Conservation (phyloP, 2,797 vertebrate genomes). For the Melanotaenia nigrans region DNA sequence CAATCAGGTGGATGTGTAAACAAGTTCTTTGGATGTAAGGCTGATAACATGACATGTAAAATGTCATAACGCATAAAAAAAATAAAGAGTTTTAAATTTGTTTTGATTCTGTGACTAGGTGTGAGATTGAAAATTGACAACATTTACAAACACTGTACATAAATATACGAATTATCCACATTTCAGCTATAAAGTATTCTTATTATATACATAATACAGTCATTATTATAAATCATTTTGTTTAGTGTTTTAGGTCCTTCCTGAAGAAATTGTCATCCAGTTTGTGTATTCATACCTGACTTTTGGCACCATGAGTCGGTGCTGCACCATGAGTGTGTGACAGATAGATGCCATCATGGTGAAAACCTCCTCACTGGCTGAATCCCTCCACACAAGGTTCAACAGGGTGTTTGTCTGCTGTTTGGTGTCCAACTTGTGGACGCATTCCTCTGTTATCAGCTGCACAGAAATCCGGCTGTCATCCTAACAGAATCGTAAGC, state of each 20-base stretch:
- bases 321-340: conserved; percentile 98
- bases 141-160: neutral
- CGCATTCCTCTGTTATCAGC: conserved; percentile 92
- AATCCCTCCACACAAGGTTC: conserved; percentile 96
- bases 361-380: conserved; percentile 95
- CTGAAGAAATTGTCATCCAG: neutral
- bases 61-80: conserved; percentile 40
- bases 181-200: neutral
- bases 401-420: conserved; percentile 94
- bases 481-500: conserved; percentile 76
- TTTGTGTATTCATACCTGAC: conserved; percentile 85
- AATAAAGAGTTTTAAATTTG: conserved; percentile 5
- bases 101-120: conserved; percentile 8
- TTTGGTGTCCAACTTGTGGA: conserved; percentile 95
- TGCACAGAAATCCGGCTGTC: conserved; percentile 90
- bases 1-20: conserved; percentile 61
- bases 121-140: neutral
- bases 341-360: conserved; percentile 97
- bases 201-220: neutral
- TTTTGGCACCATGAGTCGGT: conserved; percentile 98
- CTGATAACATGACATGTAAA: conserved; percentile 20
- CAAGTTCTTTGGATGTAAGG: conserved; percentile 17
- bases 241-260: neutral
- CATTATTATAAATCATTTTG: neutral
- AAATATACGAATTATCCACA: neutral